Base-by-base conservation (phyloP, 2,797 vertebrate genomes). In the Enteromius viviparus region DNA sequence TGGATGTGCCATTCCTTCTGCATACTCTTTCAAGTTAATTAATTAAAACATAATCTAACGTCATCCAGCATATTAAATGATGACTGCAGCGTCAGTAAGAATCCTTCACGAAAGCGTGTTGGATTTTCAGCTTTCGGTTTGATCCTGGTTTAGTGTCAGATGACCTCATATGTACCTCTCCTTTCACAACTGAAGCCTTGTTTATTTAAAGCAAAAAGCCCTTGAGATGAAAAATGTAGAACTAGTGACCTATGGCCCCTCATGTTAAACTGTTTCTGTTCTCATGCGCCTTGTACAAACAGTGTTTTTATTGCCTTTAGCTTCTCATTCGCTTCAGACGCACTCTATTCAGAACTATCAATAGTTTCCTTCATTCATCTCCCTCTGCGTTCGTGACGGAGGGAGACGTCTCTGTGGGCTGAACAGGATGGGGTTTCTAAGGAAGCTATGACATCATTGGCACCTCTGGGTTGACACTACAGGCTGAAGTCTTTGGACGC, bases 231-330 rank as follows among this genome's bases (percentile, higher is more conserved):
- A 84, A 81, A 84, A 86, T 81, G 71, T 51, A 65, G 23, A 85
- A 70, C 68, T 74, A 37, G 42, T 64, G 83, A 90, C 84, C 83
- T 65, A 19, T 84, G 72, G 69, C 78, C 86, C 81, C 72, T 86
- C 45, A 78, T 84, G 80, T 87, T 91, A 87, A 91, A 86, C 83
- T 86, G 86, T 82, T 85, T 89, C 80, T 40, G 66, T 85, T 89
- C 82, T 70, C 77, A 81, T 47, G 49, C 23, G 19, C 34, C 81
- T 83, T 88, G 80, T 71, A 77, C 82, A 88, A 89, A 84, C 58
- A 87, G 55, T 85, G 15, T 65, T 53, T 81, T 58, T 65, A 40
- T 51, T 49, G 60, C 74, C 23, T 23, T 64, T 9, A 29, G 32
- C 21, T 60, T 71, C 23, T 71, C 37, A 19, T 81, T 51, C 40